Evolutionary conservation across 2,113 vertebrate genomes (phyloP), one percentile per base, ranked within the genome.

Genomic region (Ammodytes dubius): DNA sequence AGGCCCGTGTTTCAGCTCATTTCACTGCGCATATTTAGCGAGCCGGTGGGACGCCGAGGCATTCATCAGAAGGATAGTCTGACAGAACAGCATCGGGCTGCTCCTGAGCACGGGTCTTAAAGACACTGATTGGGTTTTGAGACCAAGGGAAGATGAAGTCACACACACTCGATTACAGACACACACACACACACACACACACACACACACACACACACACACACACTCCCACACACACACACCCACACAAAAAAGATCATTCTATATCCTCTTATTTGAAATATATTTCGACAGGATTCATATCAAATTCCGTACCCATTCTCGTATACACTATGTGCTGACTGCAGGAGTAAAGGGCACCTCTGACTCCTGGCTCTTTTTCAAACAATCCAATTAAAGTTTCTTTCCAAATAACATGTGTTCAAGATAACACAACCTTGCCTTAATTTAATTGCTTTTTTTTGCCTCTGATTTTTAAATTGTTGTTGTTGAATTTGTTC

Each of bases 21-120:
- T 95, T 94, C 94, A 91, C 93, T 93, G 89, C 85, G 89, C 92
- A 95, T 95, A 95, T 95, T 95, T 94, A 95, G 93, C 87, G 77
- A 93, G 78, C 83, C 89, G 81, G 90, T 92, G 92, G 92, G 93
- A 88, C 77, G 77, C 77, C 84, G 17, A 80, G 79, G 88, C 90
- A 91, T 93, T 91, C 90, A 91, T 93, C 88, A 92, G 90, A 91
- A 86, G 75, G 81, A 91, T 90, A 82, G 91, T 90, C 91, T 94
- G 92, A 92, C 93, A 90, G 89, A 92, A 81, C 69, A 82, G 88
- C 89, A 76, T 90, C 89, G 80, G 79, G 77, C 86, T 39, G 79
- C 79, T 89, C 70, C 81, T 76, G 86, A 90, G 85, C 88, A 61
- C 35, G 72, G 82, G 59, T 79, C 88, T 88, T 83, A 90, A 82